These are phyloP conservation scores for Crioceris asparagi DNA, from an alignment of 2,888 invertebrate species.

Conservation along the genomic window DNA sequence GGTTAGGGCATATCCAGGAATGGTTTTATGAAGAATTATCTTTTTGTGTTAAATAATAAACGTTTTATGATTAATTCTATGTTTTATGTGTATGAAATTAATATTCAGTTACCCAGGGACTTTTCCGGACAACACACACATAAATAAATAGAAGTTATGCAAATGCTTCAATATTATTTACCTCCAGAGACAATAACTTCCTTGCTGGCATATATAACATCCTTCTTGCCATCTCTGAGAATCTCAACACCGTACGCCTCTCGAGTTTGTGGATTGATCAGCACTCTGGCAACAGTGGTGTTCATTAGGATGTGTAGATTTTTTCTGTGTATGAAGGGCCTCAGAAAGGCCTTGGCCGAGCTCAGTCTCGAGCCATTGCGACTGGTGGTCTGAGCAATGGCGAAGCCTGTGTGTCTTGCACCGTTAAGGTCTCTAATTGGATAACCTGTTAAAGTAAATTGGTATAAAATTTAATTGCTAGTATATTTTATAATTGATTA, in stretches of 20 bases:
- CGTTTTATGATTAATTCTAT: too few relatives aligned
- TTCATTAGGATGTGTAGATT: conserved; percentile 79
- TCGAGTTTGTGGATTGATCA: conserved; percentile 64
- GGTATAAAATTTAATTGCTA: too few relatives aligned
- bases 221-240: conserved; percentile 44
- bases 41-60: too few relatives aligned
- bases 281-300: conserved; percentile 64
- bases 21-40: too few relatives aligned
- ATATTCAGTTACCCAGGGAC: too few relatives aligned
- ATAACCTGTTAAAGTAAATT: conserved; percentile 44
- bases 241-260: conserved; percentile 71
- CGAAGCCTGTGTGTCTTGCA: conserved; percentile 66
- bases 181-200: conserved; percentile 55
- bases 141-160: not conserved
- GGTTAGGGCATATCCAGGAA: too few relatives aligned
- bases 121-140: too few relatives aligned
- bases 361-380: conserved; percentile 77
- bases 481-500: too few relatives aligned
- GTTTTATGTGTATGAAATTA: too few relatives aligned
- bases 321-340: conserved; percentile 61
- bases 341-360: conserved; percentile 69
- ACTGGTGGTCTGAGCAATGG: conserved; percentile 80
- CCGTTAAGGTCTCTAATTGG: conserved; percentile 73
- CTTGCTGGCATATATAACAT: conserved; percentile 53
- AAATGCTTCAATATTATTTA: conserved; percentile 13